Conservation (phyloP, 2,797 vertebrate species). For the Eulemur albifrons region DNA sequence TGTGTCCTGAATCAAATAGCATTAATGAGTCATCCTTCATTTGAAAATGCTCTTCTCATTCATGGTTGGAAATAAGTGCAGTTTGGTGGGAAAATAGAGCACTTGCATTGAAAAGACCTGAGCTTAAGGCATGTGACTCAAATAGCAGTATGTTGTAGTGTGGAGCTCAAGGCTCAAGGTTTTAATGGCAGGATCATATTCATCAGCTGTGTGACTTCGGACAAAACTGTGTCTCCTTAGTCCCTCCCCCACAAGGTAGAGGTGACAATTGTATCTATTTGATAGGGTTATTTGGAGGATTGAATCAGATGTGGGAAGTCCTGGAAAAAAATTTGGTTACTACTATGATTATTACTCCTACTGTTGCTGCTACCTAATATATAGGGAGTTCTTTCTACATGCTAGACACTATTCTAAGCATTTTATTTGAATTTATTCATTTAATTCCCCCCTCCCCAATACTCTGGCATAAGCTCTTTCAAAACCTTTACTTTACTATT, state of each 20-base stretch:
- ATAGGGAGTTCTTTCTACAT: background rate
- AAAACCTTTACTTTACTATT: background rate
- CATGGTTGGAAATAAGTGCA: background rate
- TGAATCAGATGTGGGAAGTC: background rate
- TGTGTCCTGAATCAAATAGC: background rate
- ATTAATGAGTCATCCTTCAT: slow-evolving; percentile 51
- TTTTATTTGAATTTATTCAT: slow-evolving; percentile 13
- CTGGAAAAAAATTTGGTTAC: background rate
- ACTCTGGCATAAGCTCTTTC: background rate
- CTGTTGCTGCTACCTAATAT: background rate
- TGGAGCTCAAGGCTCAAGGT: background rate
- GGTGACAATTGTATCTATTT: background rate
- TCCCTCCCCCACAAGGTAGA: background rate
- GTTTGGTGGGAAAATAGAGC: background rate
- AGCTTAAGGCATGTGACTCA: background rate
- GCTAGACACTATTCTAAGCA: background rate
- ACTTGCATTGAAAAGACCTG: background rate
- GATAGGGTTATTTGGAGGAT: background rate
- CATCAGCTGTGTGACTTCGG: background rate
- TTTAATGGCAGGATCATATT: background rate
- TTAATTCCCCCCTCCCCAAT: background rate
- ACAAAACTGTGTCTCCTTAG: background rate
- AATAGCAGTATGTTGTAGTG: background rate
- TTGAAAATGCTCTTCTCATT: slow-evolving; percentile 20
- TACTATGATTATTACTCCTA: background rate